Conservation (phyloP, 1,140 invertebrate species). For the Euwallacea fornicatus region DNA sequence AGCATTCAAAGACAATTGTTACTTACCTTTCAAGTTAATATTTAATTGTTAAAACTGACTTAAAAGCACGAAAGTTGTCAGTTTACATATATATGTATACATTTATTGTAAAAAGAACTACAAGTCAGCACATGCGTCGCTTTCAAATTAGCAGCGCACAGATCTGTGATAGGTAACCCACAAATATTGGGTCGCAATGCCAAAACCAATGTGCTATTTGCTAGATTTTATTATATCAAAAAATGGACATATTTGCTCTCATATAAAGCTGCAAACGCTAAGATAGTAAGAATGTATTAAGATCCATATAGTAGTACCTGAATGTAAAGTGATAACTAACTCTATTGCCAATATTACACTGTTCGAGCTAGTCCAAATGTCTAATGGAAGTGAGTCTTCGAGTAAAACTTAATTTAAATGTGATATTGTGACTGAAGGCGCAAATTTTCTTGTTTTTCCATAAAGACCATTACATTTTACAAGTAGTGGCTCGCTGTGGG, state of each 20-base stretch:
- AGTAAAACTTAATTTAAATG: conserved; percentile 24
- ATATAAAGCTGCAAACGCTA: conserved; percentile 3
- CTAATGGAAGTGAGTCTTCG: conserved; percentile 38
- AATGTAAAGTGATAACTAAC: conserved; percentile 44
- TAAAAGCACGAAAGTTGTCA: too few relatives aligned
- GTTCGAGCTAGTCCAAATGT: conserved; percentile 43
- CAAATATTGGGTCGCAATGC: too few relatives aligned
- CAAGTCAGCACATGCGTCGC: too few relatives aligned
- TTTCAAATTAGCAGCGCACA: too few relatives aligned
- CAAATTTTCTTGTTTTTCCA: conserved; percentile 6
- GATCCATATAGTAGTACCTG: conserved; percentile 44
- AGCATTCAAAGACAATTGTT: too few relatives aligned
- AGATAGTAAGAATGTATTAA: conserved; percentile 40
- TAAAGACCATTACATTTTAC: neutral
- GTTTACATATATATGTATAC: too few relatives aligned
- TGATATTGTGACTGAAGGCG: conserved; percentile 18
- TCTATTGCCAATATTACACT: conserved; percentile 40
- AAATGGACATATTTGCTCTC: conserved; percentile 25
- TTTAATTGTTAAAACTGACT: too few relatives aligned
- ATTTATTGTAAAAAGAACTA: too few relatives aligned
- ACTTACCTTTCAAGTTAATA: too few relatives aligned
- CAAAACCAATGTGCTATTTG: too few relatives aligned
- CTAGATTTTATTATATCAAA: too few relatives aligned
- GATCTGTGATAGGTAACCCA: too few relatives aligned
- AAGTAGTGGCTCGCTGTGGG: neutral